These are phyloP conservation scores for Palythoa heliodiscus DNA, from an alignment of 92 coral and sea anemone genomes.

Conservation along the genomic window DNA sequence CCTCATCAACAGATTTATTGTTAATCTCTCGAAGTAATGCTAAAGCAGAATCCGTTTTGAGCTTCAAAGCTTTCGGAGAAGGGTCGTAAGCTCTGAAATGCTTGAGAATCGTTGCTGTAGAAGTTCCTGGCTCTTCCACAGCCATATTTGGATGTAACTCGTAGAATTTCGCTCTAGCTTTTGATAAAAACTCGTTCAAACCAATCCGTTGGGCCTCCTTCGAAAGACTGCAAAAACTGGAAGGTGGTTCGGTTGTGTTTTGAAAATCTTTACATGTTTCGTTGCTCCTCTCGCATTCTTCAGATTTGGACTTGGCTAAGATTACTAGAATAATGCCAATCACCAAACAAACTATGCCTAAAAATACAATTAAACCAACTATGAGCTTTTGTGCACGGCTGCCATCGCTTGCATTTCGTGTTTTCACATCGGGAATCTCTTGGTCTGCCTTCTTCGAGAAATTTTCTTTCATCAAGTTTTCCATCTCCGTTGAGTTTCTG, in stretches of 20 bases:
- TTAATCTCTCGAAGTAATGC: conserved; percentile 62
- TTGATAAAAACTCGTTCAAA: conserved; percentile 61
- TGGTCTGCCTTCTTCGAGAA: conserved; percentile 25
- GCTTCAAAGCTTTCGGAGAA: conserved; percentile 69
- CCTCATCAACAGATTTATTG: conserved; percentile 47
- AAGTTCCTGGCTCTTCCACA: conserved; percentile 29
- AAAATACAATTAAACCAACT: conserved; percentile 58
- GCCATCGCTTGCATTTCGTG: conserved; percentile 1
- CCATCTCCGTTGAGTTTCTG: conserved; percentile 45
- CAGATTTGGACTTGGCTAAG: conserved; percentile 58
- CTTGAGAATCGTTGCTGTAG: conserved; percentile 45
- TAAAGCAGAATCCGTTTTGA: conserved; percentile 70
- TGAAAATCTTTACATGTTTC: not conserved
- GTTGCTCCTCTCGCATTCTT: not conserved
- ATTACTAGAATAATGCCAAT: conserved; percentile 68
- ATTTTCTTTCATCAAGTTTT: conserved; percentile 44
- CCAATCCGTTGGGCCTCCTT: conserved; percentile 72
- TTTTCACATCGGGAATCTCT: conserved; percentile 40
- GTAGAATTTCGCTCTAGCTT: conserved; percentile 56
- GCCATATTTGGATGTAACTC: conserved; percentile 63
- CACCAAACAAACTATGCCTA: conserved; percentile 64
- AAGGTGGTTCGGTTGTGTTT: not conserved
- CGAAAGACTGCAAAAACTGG: conserved; percentile 64
- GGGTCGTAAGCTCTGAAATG: conserved; percentile 67
- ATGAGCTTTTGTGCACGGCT: conserved; percentile 38